Evolutionary conservation across 2,113 vertebrate genomes (phyloP).

Genomic region (Psittacula cyanocephala): DNA sequence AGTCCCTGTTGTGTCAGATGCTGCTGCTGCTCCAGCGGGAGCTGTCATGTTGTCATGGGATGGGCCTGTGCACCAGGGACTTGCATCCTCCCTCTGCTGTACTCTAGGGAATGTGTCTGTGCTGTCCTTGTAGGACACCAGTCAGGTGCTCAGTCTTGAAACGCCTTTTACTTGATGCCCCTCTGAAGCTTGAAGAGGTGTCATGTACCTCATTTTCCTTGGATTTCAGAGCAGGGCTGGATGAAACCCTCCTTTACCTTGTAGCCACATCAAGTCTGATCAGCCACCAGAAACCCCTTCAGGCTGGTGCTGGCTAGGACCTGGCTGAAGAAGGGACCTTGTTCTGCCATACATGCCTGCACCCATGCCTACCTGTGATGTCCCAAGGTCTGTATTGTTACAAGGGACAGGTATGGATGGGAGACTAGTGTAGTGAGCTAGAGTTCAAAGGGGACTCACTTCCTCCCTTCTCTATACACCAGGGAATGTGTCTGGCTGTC

Average conservation of each 20-base stretch:
- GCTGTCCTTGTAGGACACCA: background rate
- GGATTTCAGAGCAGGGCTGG: background rate
- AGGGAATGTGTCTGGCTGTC: fast-evolving
- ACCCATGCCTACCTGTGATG: fast-evolving
- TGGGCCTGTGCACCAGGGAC: background rate
- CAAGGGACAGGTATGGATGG: fast-evolving
- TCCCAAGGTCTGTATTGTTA: fast-evolving
- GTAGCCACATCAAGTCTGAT: background rate
- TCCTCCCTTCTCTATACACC: background rate
- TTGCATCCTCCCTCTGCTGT: background rate
- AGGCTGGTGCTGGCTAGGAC: background rate
- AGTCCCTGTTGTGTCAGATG: fast-evolving
- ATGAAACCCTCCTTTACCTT: background rate
- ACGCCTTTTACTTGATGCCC: background rate
- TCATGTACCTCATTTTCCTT: background rate
- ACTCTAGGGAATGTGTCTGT: fast-evolving
- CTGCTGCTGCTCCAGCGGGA: fast-evolving
- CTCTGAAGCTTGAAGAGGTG: background rate
- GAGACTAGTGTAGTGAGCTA: background rate
- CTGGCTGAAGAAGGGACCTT: background rate
- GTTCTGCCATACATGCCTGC: fast-evolving
- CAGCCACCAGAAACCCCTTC: background rate
- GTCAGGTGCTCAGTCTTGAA: background rate
- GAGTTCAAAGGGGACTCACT: background rate
- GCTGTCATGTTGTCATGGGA: background rate